These are phyloP conservation scores for Volucella zonaria DNA, from an alignment of 2,888 invertebrate genomes.

Conservation along the genomic window DNA sequence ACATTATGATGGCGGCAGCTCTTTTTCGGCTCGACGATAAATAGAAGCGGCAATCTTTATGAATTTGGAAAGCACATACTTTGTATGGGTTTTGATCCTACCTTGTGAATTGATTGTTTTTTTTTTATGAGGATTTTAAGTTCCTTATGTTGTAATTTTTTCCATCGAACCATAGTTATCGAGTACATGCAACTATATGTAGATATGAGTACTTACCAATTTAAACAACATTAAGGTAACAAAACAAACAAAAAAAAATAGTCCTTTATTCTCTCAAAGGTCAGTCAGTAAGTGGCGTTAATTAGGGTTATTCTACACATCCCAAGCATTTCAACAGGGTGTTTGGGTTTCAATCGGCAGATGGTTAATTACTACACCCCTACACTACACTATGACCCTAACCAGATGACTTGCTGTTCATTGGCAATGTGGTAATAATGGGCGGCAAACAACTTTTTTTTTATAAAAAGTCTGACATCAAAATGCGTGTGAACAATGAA, in stretches of 20 bases:
- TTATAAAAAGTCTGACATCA: conserved; percentile 19
- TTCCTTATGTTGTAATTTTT: background rate
- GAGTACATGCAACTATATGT: background rate
- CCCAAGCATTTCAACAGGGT: conserved; percentile 17
- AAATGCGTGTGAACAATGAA: conserved; percentile 38
- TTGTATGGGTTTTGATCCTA: background rate
- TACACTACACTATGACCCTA: conserved; percentile 32
- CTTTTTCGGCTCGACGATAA: conserved; percentile 45
- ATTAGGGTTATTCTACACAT: conserved; percentile 20
- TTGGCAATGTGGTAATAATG: conserved; percentile 17
- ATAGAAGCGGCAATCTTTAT: conserved; percentile 75
- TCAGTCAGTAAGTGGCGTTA: background rate
- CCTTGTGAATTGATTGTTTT: background rate
- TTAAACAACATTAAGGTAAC: background rate
- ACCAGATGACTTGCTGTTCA: conserved; percentile 13
- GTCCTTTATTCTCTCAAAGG: background rate
- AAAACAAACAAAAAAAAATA: background rate
- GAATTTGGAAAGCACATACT: conserved; percentile 75
- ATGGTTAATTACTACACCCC: conserved; percentile 69
- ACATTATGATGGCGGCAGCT: conserved; percentile 60
- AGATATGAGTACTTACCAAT: background rate
- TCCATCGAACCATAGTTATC: background rate
- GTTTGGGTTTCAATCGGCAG: conserved; percentile 43
- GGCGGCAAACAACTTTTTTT: background rate
- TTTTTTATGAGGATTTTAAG: background rate